A percentile compares a stretch with the other conserved stretches of the same genome.
Evolutionary conservation across 2,888 invertebrate species (phyloP).

Genomic region (Cantharis flavilabris): DNA sequence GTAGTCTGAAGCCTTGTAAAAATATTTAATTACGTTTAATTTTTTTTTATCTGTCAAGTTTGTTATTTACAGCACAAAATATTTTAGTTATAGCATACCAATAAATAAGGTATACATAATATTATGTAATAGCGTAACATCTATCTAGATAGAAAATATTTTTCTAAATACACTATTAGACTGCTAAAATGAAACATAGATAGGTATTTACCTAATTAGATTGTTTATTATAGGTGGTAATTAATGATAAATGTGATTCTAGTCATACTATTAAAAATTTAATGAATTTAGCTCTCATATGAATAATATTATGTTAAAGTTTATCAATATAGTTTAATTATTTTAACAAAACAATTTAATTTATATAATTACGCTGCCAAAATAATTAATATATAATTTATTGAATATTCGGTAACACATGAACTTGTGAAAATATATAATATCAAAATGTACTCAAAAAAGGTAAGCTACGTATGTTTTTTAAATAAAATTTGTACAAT

Average conservation of each 20-base stretch:
- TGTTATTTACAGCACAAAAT: background rate
- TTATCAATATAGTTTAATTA: background rate
- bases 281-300: background rate
- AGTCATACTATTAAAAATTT: constrained; percentile 1
- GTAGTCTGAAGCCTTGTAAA: background rate
- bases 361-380: background rate
- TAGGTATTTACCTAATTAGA: background rate
- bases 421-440: background rate
- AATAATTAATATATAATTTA: background rate
- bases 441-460: background rate
- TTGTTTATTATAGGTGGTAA: background rate
- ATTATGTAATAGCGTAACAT: background rate
- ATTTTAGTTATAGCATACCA: background rate
- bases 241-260: constrained; percentile 1
- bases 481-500: background rate
- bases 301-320: background rate
- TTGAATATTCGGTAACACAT: background rate
- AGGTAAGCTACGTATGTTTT: background rate
- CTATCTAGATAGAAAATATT: constrained; percentile 1
- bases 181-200: background rate
- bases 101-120: background rate
- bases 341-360: background rate
- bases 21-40: background rate
- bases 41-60: background rate
- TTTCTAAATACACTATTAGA: background rate